phyloP scores from a whole-genome alignment of 2,888 invertebrate species.

The Nephrocerus scutellatus region DNA sequence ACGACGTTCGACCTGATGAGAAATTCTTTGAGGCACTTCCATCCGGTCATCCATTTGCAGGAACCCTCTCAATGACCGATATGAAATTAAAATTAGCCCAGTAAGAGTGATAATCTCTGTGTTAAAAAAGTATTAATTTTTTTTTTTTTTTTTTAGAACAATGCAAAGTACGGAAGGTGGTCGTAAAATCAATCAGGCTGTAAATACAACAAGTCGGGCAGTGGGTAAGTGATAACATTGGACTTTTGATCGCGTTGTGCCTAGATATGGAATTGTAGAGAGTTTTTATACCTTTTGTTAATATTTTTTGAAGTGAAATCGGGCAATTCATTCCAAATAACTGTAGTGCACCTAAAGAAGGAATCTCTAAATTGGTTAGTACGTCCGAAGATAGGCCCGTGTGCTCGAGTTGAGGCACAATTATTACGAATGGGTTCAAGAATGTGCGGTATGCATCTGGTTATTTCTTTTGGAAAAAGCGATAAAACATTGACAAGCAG shows the following conservation, averaged over 20 bases:
- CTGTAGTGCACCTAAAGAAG: too few species aligned
- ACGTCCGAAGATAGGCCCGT: too few species aligned
- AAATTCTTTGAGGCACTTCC: constrained; percentile 63
- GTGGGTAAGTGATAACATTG: constrained; percentile 53
- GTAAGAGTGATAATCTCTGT: constrained; percentile 55
- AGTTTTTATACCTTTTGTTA: too few species aligned
- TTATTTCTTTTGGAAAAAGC: too few species aligned
- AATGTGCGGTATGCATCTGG: too few species aligned
- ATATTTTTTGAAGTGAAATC: too few species aligned
- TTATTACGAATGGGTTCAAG: too few species aligned
- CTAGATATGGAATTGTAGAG: too few species aligned
- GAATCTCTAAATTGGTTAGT: too few species aligned
- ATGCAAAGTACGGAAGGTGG: constrained; percentile 93
- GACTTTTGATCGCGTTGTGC: neutral
- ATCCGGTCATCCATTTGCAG: constrained; percentile 88
- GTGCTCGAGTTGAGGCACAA: too few species aligned
- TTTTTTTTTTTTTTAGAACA: constrained; percentile 56
- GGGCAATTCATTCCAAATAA: too few species aligned
- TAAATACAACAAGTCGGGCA: constrained; percentile 82
- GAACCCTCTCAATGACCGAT: constrained; percentile 88
- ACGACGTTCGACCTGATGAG: constrained; percentile 54
- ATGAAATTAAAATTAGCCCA: constrained; percentile 87
- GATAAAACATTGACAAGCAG: too few species aligned
- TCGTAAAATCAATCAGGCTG: constrained; percentile 86
- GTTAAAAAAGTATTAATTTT: neutral